Conservation (phyloP, 2,888 invertebrate genomes). For the Alcis repandata region DNA sequence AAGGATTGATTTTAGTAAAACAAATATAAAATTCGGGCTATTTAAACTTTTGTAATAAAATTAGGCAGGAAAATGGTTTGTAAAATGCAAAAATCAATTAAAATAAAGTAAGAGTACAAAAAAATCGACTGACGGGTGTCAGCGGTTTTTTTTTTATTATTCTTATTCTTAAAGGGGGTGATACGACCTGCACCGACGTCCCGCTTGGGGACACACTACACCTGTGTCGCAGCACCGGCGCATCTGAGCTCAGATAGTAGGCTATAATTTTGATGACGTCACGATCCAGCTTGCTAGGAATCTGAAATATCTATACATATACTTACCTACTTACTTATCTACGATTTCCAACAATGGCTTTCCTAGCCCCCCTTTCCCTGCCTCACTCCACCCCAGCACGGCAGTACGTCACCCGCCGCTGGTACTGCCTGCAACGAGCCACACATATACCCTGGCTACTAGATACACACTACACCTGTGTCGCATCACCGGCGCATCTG, state of each 20-base stretch:
- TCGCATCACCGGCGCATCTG: conserved; percentile 16
- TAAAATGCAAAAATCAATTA: no score
- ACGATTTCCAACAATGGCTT: no score
- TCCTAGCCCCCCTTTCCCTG: background rate
- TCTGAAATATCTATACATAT: no score
- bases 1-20: no score
- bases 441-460: background rate
- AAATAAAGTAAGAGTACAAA: no score
- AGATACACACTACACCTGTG: background rate
- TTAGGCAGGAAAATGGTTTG: no score
- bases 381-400: background rate
- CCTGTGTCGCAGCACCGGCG: conserved; percentile 6
- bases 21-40: no score
- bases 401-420: conserved; percentile 7
- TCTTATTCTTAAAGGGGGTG: no score
- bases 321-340: no score
- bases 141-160: no score
- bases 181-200: conserved; percentile 6
- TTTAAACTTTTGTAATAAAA: no score
- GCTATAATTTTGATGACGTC: conserved; percentile 26
- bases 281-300: background rate
- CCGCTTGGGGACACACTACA: background rate
- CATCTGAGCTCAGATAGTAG: conserved; percentile 16
- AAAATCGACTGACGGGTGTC: no score
- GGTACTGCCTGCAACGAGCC: conserved; percentile 7